Evolutionary conservation across 1,140 invertebrate species (phyloP).

Genomic region (Leptinotarsa undecemlineata): DNA sequence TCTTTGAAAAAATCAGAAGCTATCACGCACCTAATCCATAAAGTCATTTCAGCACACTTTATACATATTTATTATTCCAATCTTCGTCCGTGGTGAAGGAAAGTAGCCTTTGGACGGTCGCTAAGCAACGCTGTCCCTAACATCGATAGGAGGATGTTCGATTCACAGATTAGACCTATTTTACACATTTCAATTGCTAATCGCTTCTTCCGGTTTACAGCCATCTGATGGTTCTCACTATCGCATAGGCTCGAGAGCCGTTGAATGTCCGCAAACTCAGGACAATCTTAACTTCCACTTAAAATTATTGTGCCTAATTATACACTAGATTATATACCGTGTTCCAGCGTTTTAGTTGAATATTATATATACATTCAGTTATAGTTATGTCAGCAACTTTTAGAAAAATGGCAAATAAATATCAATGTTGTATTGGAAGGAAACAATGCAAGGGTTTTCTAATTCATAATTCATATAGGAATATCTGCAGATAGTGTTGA

Average conservation of each 20-base stretch:
- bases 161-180: slow-evolving; percentile 42
- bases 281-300: background rate
- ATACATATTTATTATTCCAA: slow-evolving; percentile 12
- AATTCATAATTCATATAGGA: too few relatives aligned
- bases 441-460: too few relatives aligned
- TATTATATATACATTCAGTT: too few relatives aligned
- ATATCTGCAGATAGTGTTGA: too few relatives aligned
- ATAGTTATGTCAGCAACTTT: too few relatives aligned
- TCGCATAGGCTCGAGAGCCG: background rate
- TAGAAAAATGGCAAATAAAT: too few relatives aligned
- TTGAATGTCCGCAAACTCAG: background rate
- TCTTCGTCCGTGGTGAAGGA: slow-evolving; percentile 7
- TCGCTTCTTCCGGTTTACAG: slow-evolving; percentile 30
- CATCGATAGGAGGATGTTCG: slow-evolving; percentile 35
- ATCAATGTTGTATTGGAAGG: too few relatives aligned
- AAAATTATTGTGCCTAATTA: background rate
- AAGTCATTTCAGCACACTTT: background rate
- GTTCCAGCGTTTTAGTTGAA: too few relatives aligned
- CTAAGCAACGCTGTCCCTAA: slow-evolving; percentile 33
- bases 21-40: background rate
- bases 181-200: slow-evolving; percentile 44
- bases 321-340: background rate
- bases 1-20: background rate
- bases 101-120: slow-evolving; percentile 30
- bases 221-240: slow-evolving; percentile 4